Base-by-base conservation (phyloP, 2,113 vertebrate species). In the Erythrocercus mccallii region DNA sequence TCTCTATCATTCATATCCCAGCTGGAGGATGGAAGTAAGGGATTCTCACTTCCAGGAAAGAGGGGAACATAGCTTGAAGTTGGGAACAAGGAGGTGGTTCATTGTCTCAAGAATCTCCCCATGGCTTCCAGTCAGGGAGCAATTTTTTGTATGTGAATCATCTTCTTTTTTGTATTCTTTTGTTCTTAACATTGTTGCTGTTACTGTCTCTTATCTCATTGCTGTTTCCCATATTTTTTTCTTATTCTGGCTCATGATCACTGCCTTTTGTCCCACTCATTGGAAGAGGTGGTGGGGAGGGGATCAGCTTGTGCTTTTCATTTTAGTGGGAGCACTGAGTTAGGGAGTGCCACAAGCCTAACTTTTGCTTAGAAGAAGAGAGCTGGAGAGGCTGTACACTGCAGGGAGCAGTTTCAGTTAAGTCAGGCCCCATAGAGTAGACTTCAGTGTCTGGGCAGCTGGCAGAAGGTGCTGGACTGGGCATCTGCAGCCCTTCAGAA, bases 361-460 rank as follows among this genome's bases (percentile, higher is more conserved):
- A n/a, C 15, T 30, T 71, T 30, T 62, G 28, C 31, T 53, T 37
- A 78, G 37, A 12, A 33, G 37, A 12, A 33, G 21, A 44, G 22
- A 64, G 27, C 19, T 71, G 3, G 8, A 13, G n/a, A 51, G 15
- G 37, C 48, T 1, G 0, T 21, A 5, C 0, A 4, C 12, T 24
- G 24, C 20, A 51, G 7, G 17, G 37, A 95, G 33, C 57, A 24
- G 17, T 35, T 77, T 48, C 38, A 53, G 54, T 21, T n/a, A 18
- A 48, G 5, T 6, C 0, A 0, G 22, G 35, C 25, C 33, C 13
- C 3, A 1, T 0, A 0, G 0, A 2, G 16, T 15, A 6, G 13
- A 42, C 12, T 72, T 40, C 45, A 66, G 35, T 12, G 0, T 3
- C 37, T 50, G 64, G 24, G 33, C 42, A 37, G 0, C 2, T 2